phyloP scores from a whole-genome alignment of 1,140 invertebrate genomes.

The Bicyclus anynana region DNA sequence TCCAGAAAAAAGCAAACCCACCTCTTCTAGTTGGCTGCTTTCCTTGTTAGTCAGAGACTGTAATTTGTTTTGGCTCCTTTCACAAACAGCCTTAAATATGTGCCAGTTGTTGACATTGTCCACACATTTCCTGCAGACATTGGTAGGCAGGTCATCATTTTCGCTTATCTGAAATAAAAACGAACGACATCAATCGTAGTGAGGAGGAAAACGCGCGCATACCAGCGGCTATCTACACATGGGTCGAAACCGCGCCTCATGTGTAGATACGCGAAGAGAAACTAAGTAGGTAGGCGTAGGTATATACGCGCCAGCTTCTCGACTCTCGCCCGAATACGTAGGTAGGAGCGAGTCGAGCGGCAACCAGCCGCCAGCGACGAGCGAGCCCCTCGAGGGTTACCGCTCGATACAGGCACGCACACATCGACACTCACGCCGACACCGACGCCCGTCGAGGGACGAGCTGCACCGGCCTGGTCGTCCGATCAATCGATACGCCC shows the following conservation, averaged over 20 bases:
- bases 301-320: constrained; percentile 68
- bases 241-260: constrained; percentile 64
- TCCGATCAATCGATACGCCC: constrained; percentile 75
- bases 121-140: constrained; percentile 78
- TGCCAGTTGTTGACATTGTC: constrained; percentile 78
- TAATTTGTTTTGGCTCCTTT: constrained; percentile 77
- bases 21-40: constrained; percentile 71
- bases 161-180: constrained; percentile 77
- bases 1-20: constrained; percentile 45
- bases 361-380: constrained; percentile 53
- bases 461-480: constrained; percentile 69
- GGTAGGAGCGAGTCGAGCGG: constrained; percentile 73
- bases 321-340: constrained; percentile 73
- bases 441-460: constrained; percentile 64
- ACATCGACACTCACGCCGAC: constrained; percentile 61
- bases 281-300: constrained; percentile 73
- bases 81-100: constrained; percentile 76
- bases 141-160: constrained; percentile 77
- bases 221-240: constrained; percentile 53
- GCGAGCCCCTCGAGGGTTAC: constrained; percentile 72
- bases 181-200: constrained; percentile 53
- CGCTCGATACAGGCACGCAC: constrained; percentile 72
- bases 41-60: constrained; percentile 72
- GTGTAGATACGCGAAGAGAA: constrained; percentile 65
- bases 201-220: constrained; percentile 57